These are phyloP conservation scores for Anthophora plumipes DNA, from an alignment of 2,888 invertebrate species.

Conservation along the genomic window DNA sequence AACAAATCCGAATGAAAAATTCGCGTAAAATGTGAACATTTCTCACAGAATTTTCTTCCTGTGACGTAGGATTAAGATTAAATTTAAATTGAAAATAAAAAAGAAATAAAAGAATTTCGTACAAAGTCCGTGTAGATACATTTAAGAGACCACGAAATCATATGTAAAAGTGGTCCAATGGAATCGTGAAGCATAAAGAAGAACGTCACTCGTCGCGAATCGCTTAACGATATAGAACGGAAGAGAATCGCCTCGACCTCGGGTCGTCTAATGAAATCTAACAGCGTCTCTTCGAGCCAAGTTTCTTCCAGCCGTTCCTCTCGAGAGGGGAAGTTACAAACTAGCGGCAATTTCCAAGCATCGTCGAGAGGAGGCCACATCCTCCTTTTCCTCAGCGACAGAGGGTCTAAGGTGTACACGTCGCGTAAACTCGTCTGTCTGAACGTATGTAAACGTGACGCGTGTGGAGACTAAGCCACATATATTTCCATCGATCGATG, in stretches of 20 bases:
- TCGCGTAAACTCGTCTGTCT: constrained; percentile 55
- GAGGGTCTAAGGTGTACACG: constrained; percentile 11
- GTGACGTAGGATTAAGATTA: no score
- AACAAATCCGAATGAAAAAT: no score
- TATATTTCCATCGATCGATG: constrained; percentile 63
- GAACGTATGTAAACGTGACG: constrained; percentile 58
- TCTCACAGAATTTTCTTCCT: no score
- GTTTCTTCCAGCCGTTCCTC: constrained; percentile 15
- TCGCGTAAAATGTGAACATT: no score
- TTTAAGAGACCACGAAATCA: no score
- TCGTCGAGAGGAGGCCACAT: background rate
- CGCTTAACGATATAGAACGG: constrained; percentile 1
- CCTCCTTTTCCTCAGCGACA: background rate
- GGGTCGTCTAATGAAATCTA: constrained; percentile 37
- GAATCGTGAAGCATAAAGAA: no score
- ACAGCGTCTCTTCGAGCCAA: constrained; percentile 10
- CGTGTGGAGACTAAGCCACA: constrained; percentile 14
- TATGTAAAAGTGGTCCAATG: no score
- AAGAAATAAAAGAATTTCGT: no score
- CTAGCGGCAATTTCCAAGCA: constrained; percentile 51
- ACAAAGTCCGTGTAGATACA: no score
- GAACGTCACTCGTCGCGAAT: no score
- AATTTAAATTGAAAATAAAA: no score
- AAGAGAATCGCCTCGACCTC: constrained; percentile 24
- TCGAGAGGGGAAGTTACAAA: constrained; percentile 31